These are phyloP conservation scores for Paramormyrops hopkinsi DNA, from an alignment of 2,797 vertebrate species.

Conservation along the genomic window DNA sequence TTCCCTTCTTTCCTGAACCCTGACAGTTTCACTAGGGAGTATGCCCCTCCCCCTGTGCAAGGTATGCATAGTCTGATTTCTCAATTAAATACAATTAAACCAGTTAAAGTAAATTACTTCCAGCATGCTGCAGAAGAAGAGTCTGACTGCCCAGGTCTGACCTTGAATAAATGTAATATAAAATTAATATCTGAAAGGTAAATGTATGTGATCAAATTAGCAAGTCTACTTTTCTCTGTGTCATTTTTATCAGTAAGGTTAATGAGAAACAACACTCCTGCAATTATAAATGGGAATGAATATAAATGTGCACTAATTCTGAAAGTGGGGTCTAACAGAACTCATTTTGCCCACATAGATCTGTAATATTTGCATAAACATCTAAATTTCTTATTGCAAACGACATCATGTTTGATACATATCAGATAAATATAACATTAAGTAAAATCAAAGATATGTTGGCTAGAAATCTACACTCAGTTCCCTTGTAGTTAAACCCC, in stretches of 20 bases:
- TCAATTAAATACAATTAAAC: slow-evolving; percentile 57
- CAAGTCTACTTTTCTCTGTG: slow-evolving; percentile 31
- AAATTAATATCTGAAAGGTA: slow-evolving; percentile 55
- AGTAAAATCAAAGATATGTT: background rate
- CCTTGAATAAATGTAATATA: slow-evolving; percentile 50
- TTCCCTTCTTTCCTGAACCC: background rate
- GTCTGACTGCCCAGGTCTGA: slow-evolving; percentile 45
- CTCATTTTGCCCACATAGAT: background rate
- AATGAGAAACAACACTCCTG: background rate
- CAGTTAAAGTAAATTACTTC: slow-evolving; percentile 47
- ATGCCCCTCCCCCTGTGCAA: slow-evolving; percentile 40
- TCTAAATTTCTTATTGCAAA: background rate
- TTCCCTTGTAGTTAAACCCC: background rate
- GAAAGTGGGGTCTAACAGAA: background rate
- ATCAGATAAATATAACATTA: background rate
- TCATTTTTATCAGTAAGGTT: slow-evolving; percentile 33
- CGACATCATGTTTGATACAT: background rate
- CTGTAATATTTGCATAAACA: background rate
- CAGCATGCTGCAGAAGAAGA: slow-evolving; percentile 35
- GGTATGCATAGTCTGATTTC: slow-evolving; percentile 46
- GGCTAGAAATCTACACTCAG: background rate
- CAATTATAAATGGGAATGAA: background rate
- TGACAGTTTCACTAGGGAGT: slow-evolving; percentile 32
- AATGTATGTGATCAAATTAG: slow-evolving; percentile 46
- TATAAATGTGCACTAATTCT: background rate